Percentiles rank a stretch among this genome's conserved stretches.
phyloP scores from a whole-genome alignment of 2,888 invertebrate species.

The Autographa gamma region DNA sequence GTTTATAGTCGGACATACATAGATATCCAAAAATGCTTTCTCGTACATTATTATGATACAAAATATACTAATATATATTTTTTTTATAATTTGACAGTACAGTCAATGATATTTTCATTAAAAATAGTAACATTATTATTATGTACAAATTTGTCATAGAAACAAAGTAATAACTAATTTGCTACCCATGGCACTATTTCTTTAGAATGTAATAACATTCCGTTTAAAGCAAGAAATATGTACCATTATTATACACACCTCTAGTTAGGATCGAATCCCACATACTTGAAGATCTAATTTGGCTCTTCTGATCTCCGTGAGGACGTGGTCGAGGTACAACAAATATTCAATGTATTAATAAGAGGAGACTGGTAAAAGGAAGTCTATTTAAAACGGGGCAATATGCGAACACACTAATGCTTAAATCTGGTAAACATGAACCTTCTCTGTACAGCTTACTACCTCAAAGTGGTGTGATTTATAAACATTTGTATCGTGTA shows the following conservation, averaged over 20 bases:
- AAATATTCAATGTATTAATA: constrained; percentile 10
- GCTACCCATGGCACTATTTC: constrained; percentile 84
- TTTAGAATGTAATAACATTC: constrained; percentile 76
- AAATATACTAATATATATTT: constrained; percentile 63
- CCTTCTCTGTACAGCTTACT: constrained; percentile 29
- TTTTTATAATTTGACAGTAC: constrained; percentile 56
- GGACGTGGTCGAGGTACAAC: constrained; percentile 18
- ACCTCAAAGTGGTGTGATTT: constrained; percentile 34
- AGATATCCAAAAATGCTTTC: constrained; percentile 73
- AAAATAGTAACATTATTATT: constrained; percentile 74
- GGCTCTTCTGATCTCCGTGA: constrained; percentile 17
- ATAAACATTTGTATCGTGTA: constrained; percentile 41
- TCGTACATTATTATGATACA: constrained; percentile 69
- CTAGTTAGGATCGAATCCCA: constrained; percentile 21
- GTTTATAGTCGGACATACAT: constrained; percentile 70
- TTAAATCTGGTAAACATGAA: constrained; percentile 38
- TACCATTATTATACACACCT: constrained; percentile 66
- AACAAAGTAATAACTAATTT: constrained; percentile 61
- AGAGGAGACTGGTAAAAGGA: not conserved
- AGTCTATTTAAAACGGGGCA: not conserved
- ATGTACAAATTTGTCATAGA: constrained; percentile 81
- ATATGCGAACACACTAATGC: constrained; percentile 13
- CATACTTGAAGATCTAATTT: constrained; percentile 20
- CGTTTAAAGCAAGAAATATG: constrained; percentile 78
- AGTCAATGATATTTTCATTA: constrained; percentile 65